These are phyloP conservation scores for Lasioglossum pauxillum DNA, from an alignment of 2,888 invertebrate genomes.

Conservation along the genomic window DNA sequence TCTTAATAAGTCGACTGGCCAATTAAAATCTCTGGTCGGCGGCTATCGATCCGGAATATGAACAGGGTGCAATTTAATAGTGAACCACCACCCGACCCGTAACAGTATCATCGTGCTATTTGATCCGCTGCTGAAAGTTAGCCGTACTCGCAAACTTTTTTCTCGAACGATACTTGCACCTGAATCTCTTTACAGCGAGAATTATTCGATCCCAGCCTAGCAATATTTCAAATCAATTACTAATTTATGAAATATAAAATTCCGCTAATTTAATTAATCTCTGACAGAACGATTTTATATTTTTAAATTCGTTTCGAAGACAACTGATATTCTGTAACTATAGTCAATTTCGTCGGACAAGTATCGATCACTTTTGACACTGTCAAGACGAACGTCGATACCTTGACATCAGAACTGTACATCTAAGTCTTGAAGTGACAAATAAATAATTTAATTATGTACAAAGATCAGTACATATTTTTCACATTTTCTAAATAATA, in stretches of 20 bases:
- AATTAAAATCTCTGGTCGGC: slow-evolving; percentile 14
- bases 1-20: slow-evolving; percentile 3
- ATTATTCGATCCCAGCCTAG: neutral
- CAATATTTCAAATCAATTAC: neutral
- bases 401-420: too few species aligned
- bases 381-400: too few species aligned
- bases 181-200: neutral
- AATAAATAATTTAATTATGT: too few species aligned
- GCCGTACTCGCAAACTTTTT: neutral
- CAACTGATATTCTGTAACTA: neutral
- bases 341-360: too few species aligned
- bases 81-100: neutral
- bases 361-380: too few species aligned
- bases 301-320: neutral
- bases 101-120: slow-evolving; percentile 4
- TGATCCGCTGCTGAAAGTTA: slow-evolving; percentile 1
- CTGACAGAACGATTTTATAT: neutral
- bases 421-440: too few species aligned
- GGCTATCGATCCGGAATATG: neutral
- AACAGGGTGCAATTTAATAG: slow-evolving; percentile 11
- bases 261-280: neutral
- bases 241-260: neutral
- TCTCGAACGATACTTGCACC: neutral
- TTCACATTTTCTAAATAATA: too few species aligned
- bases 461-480: too few species aligned